These are phyloP conservation scores for Anguilla megastoma DNA, from an alignment of 2,797 vertebrate genomes.

Conservation along the genomic window DNA sequence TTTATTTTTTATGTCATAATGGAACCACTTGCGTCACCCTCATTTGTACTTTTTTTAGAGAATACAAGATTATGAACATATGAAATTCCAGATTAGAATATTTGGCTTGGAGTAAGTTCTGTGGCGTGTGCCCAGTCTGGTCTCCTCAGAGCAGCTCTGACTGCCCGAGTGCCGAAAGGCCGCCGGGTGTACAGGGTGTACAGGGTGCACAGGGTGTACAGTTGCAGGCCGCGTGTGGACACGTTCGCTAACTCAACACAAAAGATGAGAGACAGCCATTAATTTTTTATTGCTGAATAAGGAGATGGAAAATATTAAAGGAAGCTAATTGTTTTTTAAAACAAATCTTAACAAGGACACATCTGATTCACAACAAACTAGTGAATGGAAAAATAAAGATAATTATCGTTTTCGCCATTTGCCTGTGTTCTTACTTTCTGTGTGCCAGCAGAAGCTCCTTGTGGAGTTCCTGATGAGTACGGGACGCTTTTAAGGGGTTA, in stretches of 20 bases:
- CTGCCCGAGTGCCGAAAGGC: not conserved
- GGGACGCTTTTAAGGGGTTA: slow-evolving; percentile 57
- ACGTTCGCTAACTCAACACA: slow-evolving; percentile 45
- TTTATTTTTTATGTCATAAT: not conserved
- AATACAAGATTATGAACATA: not conserved
- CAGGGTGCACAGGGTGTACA: slow-evolving; percentile 56
- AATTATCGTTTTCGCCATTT: not conserved
- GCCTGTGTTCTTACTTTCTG: slow-evolving; percentile 62
- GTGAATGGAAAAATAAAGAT: not conserved
- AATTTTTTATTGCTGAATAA: slow-evolving; percentile 59
- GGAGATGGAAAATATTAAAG: slow-evolving; percentile 23
- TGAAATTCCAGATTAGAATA: not conserved
- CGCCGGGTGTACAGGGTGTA: slow-evolving; percentile 54
- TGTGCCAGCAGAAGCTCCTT: slow-evolving; percentile 72
- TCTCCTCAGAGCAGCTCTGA: not conserved
- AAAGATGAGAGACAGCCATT: slow-evolving; percentile 58
- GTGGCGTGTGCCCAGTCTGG: not conserved
- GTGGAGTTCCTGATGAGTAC: slow-evolving; percentile 73
- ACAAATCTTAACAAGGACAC: not conserved
- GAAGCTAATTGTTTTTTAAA: not conserved
- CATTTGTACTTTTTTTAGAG: not conserved
- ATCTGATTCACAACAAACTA: not conserved
- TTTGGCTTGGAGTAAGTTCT: not conserved
- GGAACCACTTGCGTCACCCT: not conserved
- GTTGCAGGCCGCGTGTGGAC: slow-evolving; percentile 58